Percentiles rank a stretch among this genome's conserved stretches.
These are phyloP conservation scores for Pectinophora gossypiella DNA, from an alignment of 1,140 invertebrate species.

Conservation along the genomic window DNA sequence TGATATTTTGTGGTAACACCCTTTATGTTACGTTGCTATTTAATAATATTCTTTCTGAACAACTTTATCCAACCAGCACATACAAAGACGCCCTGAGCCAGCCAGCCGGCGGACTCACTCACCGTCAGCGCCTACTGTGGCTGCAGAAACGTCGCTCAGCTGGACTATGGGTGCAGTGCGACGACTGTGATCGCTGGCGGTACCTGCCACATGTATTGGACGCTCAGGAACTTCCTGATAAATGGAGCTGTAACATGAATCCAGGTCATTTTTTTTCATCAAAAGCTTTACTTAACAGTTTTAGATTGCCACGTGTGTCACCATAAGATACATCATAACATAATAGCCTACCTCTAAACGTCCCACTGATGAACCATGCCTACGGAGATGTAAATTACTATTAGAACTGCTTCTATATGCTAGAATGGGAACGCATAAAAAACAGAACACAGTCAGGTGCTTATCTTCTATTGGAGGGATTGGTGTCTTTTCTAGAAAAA, in stretches of 20 bases:
- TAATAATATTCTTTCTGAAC: too few relatives aligned
- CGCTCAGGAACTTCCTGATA: constrained; percentile 75
- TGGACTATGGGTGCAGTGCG: constrained; percentile 79
- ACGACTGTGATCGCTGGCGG: constrained; percentile 77
- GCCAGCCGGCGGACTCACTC: constrained; percentile 31
- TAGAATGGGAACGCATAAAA: too few relatives aligned
- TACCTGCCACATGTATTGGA: constrained; percentile 75
- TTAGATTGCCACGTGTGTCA: too few relatives aligned
- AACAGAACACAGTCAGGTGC: too few relatives aligned
- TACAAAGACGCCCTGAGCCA: constrained; percentile 53
- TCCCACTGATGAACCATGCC: too few relatives aligned
- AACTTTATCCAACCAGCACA: too few relatives aligned
- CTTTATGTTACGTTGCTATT: background rate
- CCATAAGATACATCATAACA: too few relatives aligned
- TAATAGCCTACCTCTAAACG: too few relatives aligned
- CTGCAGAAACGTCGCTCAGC: constrained; percentile 67
- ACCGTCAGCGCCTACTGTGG: constrained; percentile 51
- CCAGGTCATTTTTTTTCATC: constrained; percentile 48
- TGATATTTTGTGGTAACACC: background rate
- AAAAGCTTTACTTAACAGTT: background rate
- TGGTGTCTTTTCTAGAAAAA: too few relatives aligned
- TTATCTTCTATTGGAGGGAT: too few relatives aligned
- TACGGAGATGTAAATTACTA: too few relatives aligned
- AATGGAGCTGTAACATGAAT: constrained; percentile 81
- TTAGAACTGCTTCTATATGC: too few relatives aligned